These are phyloP conservation scores for Nowickia ferox DNA, from an alignment of 2,888 invertebrate genomes.

Conservation along the genomic window DNA sequence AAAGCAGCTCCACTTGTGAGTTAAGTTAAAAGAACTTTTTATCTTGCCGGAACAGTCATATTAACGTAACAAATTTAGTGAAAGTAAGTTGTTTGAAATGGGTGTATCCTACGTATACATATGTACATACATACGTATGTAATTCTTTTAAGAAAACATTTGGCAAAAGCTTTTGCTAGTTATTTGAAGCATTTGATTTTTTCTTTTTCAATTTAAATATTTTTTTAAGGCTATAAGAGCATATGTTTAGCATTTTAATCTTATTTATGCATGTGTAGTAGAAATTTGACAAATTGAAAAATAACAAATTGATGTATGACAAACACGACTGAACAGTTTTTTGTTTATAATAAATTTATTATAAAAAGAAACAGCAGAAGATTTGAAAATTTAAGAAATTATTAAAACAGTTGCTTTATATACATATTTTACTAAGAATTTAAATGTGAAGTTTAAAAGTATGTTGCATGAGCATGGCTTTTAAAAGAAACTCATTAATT, in stretches of 20 bases:
- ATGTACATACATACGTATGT: too few species aligned
- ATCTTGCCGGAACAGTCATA: slow-evolving; percentile 48
- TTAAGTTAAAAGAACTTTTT: slow-evolving; percentile 42
- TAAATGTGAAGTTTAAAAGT: too few species aligned
- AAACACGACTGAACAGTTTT: slow-evolving; percentile 1
- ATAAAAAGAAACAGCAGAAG: background rate
- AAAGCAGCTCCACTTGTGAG: background rate
- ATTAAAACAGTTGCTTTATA: background rate
- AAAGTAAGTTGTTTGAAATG: slow-evolving; percentile 50
- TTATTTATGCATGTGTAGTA: background rate
- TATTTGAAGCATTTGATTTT: slow-evolving; percentile 1
- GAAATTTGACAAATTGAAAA: slow-evolving; percentile 41
- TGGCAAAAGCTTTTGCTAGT: slow-evolving; percentile 36
- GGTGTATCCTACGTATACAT: background rate
- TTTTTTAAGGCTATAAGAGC: background rate
- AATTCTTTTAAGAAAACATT: background rate
- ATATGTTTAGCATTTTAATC: background rate
- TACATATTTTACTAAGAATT: too few species aligned
- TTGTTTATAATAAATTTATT: background rate
- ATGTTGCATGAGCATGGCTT: too few species aligned
- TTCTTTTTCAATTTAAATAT: slow-evolving; percentile 4
- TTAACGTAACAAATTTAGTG: slow-evolving; percentile 66
- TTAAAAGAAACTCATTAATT: too few species aligned
- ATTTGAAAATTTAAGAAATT: background rate
- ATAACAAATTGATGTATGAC: slow-evolving; percentile 27